Percentiles rank a stretch among this genome's conserved stretches.
Conservation (phyloP, 2,888 invertebrate genomes). For the Pyralis farinalis region DNA sequence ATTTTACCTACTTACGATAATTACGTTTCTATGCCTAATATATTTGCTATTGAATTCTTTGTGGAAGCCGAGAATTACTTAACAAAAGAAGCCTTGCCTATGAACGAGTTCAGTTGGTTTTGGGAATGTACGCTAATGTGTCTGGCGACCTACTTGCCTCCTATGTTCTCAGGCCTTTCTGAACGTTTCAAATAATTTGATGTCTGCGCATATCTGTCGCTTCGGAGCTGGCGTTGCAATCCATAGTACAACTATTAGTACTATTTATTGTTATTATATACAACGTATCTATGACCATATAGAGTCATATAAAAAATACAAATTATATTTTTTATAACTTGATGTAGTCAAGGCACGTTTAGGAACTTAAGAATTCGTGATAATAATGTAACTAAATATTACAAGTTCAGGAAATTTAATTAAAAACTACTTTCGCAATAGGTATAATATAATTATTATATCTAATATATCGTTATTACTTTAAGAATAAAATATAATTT, state of each 20-base stretch:
- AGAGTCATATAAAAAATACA: no score
- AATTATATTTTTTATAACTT: no score
- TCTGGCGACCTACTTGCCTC: slow-evolving; percentile 63
- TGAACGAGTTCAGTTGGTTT: slow-evolving; percentile 53
- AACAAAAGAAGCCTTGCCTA: slow-evolving; percentile 53
- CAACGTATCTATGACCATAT: no score
- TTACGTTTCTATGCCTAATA: background rate
- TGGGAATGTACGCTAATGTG: slow-evolving; percentile 66
- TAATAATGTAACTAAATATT: no score
- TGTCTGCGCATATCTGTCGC: background rate
- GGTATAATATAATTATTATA: no score
- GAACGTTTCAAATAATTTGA: background rate
- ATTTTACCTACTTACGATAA: background rate
- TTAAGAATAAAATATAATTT: no score
- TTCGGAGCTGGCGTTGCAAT: background rate
- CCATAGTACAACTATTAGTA: background rate
- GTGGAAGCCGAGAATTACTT: slow-evolving; percentile 40
- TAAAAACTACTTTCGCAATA: no score
- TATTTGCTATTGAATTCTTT: slow-evolving; percentile 30
- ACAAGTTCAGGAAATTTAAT: no score
- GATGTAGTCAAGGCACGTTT: no score
- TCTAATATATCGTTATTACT: no score
- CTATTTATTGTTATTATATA: background rate
- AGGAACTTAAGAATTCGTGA: no score
- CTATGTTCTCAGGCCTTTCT: slow-evolving; percentile 32